Evolutionary conservation across 2,797 vertebrate species (phyloP), one percentile per base, ranked within the genome.

Genomic region (Pseudomugil tenellus): DNA sequence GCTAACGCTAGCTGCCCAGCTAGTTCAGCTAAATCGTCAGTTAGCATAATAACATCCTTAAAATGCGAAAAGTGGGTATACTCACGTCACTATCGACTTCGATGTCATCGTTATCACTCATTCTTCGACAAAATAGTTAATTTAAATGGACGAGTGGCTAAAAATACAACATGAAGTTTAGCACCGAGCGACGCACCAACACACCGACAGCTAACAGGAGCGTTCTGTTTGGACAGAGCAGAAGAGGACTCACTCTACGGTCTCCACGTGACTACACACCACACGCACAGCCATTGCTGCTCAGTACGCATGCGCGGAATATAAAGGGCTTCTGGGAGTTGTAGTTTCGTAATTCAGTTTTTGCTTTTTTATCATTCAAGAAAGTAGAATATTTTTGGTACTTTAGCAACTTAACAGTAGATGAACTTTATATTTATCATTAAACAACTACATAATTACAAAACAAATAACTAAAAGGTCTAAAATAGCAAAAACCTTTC

Each of bases 21-120:
- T 92, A 92, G 79, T 48, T 77, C 54, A 54, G 90, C 91, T 89
- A 83, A 59, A 48, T 25, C 58, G 49, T 43, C 78, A 58, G 75
- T 57, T 79, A 79, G 64, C 68, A 66, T 63, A 80, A 73, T 74
- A 85, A 75, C 72, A 70, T 56, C 54, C 1, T 13, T 49, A 69
- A 76, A 83, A 79, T 23, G 49, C 43, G 8, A 16, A 76, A 71
- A 70, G 35, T 71, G 53, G 14, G 3, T 2, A 51, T 86, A 98
- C 97, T 99, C 92, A 99, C 97, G 95, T 99, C 97, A 94, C 97
- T 99, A 85, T 98, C 97, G 92, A 99, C 97, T 95, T 99, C 97
- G 96, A 99, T 98, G 80, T 99, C 97, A 96, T 99, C 97, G 96
- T 98, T 99, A 92, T 99, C 97, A 92, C 97, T 99, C 97, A 99